Evolutionary conservation across 2,797 vertebrate genomes (phyloP).

Genomic region (Oryzias sinensis): DNA sequence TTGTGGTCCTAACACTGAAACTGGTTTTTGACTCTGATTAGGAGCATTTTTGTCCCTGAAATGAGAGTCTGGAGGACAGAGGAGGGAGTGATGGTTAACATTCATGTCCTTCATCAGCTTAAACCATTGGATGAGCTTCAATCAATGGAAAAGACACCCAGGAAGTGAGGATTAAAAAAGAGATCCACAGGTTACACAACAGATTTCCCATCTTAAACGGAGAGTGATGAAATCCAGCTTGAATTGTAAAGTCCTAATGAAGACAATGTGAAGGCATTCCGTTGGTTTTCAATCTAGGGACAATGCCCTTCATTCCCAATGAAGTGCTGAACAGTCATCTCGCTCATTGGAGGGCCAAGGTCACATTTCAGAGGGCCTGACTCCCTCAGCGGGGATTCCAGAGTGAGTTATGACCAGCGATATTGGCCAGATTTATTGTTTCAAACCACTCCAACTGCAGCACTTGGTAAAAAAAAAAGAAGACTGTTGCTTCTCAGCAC

Average conservation of each 20-base stretch:
- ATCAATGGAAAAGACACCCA: too few relatives aligned
- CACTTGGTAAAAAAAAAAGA: neutral
- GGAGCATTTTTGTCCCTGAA: too few relatives aligned
- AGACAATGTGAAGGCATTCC: constrained; percentile 56
- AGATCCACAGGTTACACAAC: constrained; percentile 22
- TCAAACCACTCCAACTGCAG: constrained; percentile 23
- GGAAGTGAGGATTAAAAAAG: too few relatives aligned
- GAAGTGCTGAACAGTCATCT: constrained; percentile 34
- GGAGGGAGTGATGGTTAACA: too few relatives aligned
- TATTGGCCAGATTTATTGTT: constrained; percentile 27
- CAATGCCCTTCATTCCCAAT: constrained; percentile 27
- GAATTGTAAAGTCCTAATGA: constrained; percentile 46
- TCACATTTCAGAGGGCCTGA: constrained; percentile 46
- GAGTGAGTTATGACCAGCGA: constrained; percentile 30
- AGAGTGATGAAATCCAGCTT: constrained; percentile 37
- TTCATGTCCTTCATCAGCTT: too few relatives aligned
- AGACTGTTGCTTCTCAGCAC: constrained; percentile 14
- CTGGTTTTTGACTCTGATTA: too few relatives aligned
- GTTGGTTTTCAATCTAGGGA: constrained; percentile 26
- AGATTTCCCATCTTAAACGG: constrained; percentile 6
- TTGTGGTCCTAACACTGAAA: too few relatives aligned
- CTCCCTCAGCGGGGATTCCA: constrained; percentile 27
- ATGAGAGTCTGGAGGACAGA: too few relatives aligned
- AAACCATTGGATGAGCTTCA: too few relatives aligned
- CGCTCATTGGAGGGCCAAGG: constrained; percentile 18